Conservation (phyloP, 2,113 vertebrate species). For the Calyptomena viridis region DNA sequence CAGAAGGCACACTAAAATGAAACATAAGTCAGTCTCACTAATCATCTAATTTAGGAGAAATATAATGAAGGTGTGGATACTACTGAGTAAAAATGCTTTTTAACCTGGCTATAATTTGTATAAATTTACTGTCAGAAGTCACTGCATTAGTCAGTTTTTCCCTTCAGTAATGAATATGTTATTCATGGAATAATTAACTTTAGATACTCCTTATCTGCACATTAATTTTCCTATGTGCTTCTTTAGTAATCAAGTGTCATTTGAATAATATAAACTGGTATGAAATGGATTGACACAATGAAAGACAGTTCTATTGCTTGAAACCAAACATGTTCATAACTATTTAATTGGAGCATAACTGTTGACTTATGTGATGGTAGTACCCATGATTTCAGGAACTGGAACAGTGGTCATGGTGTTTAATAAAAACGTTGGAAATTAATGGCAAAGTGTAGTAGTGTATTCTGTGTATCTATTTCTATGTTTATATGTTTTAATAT, state of each 20-base stretch:
- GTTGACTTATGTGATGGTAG: too few relatives aligned
- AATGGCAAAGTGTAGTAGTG: too few relatives aligned
- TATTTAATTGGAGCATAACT: not conserved
- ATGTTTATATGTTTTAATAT: too few relatives aligned
- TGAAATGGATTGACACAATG: not conserved
- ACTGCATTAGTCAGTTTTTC: not conserved
- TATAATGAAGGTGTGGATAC: not conserved
- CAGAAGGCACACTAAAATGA: not conserved
- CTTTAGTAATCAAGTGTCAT: not conserved
- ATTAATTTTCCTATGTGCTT: not conserved
- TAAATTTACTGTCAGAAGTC: not conserved
- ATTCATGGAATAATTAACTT: not conserved
- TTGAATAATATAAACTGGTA: not conserved
- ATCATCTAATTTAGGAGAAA: not conserved
- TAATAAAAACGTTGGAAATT: too few relatives aligned
- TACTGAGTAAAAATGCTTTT: not conserved
- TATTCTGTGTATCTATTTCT: too few relatives aligned
- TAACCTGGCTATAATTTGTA: not conserved
- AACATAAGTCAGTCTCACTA: not conserved
- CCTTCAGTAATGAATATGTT: not conserved
- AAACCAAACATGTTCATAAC: not conserved
- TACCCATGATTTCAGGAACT: too few relatives aligned
- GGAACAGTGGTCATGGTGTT: too few relatives aligned
- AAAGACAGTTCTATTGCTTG: not conserved
- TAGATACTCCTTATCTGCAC: not conserved